Base-by-base conservation (phyloP, 2,888 invertebrate genomes). In the Patella ulyssiponensis region DNA sequence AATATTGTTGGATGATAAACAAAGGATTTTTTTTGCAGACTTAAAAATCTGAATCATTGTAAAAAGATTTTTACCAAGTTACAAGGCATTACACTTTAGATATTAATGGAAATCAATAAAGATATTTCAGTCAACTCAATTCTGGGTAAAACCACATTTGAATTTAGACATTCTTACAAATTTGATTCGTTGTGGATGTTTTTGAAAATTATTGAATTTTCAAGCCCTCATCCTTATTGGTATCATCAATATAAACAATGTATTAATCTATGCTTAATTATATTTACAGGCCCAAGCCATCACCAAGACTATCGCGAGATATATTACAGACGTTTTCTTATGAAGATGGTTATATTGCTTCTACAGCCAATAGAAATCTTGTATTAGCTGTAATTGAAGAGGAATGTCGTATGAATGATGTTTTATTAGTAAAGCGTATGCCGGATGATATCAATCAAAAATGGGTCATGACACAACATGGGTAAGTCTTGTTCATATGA, bases 391-490 rank as follows among this genome's bases (percentile, higher is more conserved):
- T 89, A 15, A 77, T 83, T 3, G 89, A 90, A 71, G 82, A 84
- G 1, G 91, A 91, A 71, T 88, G 90, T 17, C 80, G 88, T n/a
- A 82, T 85, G 11, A 83, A 83, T 7, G 89, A 90, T 75, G 90
- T 91, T 33, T 79, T 89, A 56, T 84, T 91, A 54, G 88, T 86
- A 69, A 90, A 88, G 75, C 83, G 87, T 14, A 81, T 84, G 58
- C 87, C 88, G 3, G 91, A 91, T 74, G 90, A 91, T 80, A 85
- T 91, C 77, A 83, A 84, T 76, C 91, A 91, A 80, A 85, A 87
- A 33, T 91, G 91, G 91, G 73, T 86, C 52, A 86, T 91, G 76
- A 86, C 85, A 73, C 86, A 87, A 75, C 88, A 90, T 83, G 90
- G 90, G 91, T 91, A 78, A 80, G 87, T 69, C 9, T 44, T 44